Conservation (phyloP, 2,797 vertebrate species). For the Myripristis murdjan region DNA sequence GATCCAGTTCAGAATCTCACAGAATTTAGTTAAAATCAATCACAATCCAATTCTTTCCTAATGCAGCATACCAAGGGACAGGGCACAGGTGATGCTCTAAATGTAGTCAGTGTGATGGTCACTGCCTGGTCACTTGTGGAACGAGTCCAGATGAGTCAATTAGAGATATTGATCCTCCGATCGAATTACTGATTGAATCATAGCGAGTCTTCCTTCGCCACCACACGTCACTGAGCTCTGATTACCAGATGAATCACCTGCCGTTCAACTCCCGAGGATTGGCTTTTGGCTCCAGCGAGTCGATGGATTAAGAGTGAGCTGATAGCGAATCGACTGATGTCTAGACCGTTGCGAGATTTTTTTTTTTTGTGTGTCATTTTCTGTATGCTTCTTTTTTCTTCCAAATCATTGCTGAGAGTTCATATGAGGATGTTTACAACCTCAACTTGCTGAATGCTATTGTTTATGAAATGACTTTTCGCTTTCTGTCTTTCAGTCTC, state of each 20-base stretch:
- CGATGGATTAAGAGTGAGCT: constrained; percentile 56
- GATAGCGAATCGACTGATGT: constrained; percentile 30
- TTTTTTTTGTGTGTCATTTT: neutral
- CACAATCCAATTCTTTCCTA: constrained; percentile 28
- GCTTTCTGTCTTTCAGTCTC: constrained; percentile 41
- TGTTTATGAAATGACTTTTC: constrained; percentile 55
- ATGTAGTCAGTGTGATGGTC: constrained; percentile 66
- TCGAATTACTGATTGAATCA: constrained; percentile 74
- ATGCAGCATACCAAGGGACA: constrained; percentile 42
- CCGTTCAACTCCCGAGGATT: constrained; percentile 46
- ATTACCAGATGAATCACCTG: constrained; percentile 67
- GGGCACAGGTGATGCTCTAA: constrained; percentile 49
- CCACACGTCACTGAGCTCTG: constrained; percentile 58
- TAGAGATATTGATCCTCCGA: constrained; percentile 75
- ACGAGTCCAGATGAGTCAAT: constrained; percentile 74
- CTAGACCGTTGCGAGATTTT: neutral
- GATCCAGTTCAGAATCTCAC: neutral
- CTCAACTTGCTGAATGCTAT: constrained; percentile 44
- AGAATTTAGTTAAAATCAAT: constrained; percentile 14
- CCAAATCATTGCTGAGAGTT: neutral
- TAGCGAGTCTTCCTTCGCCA: constrained; percentile 54
- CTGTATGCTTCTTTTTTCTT: neutral
- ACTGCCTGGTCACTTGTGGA: constrained; percentile 55
- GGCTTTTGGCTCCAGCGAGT: constrained; percentile 52
- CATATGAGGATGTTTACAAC: constrained; percentile 40